Evolutionary conservation across 2,113 vertebrate genomes (phyloP), one percentile per base, ranked within the genome.

Genomic region (Tachysurus vachellii): DNA sequence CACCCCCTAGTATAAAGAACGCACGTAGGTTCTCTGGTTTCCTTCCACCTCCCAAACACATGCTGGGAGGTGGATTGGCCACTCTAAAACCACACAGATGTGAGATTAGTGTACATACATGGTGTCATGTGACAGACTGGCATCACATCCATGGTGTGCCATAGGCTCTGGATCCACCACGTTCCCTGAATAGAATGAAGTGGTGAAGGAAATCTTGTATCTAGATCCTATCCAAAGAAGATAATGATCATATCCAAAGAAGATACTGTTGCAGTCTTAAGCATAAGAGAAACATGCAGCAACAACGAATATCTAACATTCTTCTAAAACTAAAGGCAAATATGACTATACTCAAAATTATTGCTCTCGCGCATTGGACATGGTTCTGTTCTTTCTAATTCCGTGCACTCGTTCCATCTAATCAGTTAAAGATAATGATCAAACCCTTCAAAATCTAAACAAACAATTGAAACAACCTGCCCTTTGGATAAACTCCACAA

Each of bases 1-100:
- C 94, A 92, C 94, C 94, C 93, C 94, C n/a, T n/a, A n/a, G 44
- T 11, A 76, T 36, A 21, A 7, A 5, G 19, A 42, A 36, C 23
- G 31, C 1, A 42, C 23, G 10, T 16, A 59, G 50, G n/a, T 56
- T 79, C 6, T 56, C n/a, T 56, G 7, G 50, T 57, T 80, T 80
- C n/a, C 1, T 77, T 3, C 47, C 50, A 26, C 13, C 26, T 54
- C 23, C 7, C 13, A 28, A 54, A 77, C n/a, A n/a, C 12, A 77
- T 44, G 9, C 68, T 19, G 8, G 19, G 44, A 76, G 11, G 26
- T 77, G 2, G 50, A 28, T 28, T 77, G 10, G 11, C 70, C 44
- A 23, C 19, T 12, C 42, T 73, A 50, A 76, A 50, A 21, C 21
- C 23, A 9, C 5, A 36, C 21, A 75, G 21, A 50, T 26, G 71